Conservation (phyloP, 2,113 vertebrate species). For the Herpetotheres cachinnans region DNA sequence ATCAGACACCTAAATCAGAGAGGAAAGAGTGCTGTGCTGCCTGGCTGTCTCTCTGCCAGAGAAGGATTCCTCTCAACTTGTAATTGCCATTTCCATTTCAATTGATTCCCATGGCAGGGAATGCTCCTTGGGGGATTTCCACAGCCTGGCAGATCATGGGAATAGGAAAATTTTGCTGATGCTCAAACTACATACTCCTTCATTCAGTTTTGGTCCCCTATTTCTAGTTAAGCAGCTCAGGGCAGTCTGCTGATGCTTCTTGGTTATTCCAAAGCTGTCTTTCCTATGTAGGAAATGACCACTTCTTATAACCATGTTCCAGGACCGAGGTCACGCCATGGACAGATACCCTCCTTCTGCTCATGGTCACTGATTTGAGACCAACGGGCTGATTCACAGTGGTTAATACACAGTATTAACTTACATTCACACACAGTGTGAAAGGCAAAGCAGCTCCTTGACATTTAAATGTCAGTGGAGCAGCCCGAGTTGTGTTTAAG, state of each 20-base stretch:
- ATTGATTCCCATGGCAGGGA: constrained; percentile 34
- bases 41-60: background rate
- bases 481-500: background rate
- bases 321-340: background rate
- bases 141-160: constrained; percentile 24
- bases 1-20: background rate
- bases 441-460: background rate
- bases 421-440: fast-evolving
- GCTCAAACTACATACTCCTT: background rate
- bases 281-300: background rate
- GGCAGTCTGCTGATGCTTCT: background rate
- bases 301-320: background rate
- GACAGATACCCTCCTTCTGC: background rate
- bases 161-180: constrained; percentile 14
- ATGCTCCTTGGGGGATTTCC: constrained; percentile 30
- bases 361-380: background rate
- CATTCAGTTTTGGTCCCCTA: background rate
- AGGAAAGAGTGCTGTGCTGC: background rate
- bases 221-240: background rate
- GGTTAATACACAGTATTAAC: background rate
- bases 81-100: constrained; percentile 41
- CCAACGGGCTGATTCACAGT: background rate
- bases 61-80: background rate
- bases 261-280: background rate
- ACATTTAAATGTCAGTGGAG: background rate